Conservation (phyloP, 64 coral and sea anemone species). For the Montipora foliosa region DNA sequence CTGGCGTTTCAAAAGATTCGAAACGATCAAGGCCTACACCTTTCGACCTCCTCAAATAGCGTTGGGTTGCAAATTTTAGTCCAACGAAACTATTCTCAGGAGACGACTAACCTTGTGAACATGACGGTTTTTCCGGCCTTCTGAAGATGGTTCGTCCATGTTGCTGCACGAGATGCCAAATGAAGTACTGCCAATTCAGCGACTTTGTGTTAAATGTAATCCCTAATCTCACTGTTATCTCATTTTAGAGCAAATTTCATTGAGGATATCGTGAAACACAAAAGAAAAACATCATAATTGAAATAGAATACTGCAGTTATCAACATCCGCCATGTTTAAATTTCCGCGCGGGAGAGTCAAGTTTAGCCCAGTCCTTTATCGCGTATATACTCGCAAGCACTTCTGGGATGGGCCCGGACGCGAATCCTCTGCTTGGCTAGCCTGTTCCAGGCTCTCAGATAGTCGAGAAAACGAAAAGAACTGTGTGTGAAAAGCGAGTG, state of each 20-base stretch:
- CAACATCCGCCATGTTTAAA: conserved; percentile 42
- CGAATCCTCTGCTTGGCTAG: too few relatives aligned
- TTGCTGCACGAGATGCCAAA: not conserved
- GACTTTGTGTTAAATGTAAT: not conserved
- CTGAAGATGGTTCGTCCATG: conserved; percentile 26
- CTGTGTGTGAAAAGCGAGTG: too few relatives aligned
- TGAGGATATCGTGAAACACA: not conserved
- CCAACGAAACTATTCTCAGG: not conserved
- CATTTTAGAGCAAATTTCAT: not conserved
- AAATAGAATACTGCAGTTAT: not conserved
- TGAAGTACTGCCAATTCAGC: not conserved
- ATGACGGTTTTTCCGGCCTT: not conserved
- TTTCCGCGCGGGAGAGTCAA: conserved; percentile 4
- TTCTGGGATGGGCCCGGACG: too few relatives aligned
- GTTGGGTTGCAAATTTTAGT: not conserved
- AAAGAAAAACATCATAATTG: not conserved
- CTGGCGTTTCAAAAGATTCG: not conserved
- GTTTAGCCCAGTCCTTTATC: not conserved
- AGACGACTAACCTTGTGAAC: conserved; percentile 26
- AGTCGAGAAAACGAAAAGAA: too few relatives aligned
- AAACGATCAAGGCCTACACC: not conserved
- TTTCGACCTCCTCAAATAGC: not conserved
- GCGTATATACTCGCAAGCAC: too few relatives aligned
- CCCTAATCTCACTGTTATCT: not conserved
- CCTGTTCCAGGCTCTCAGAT: too few relatives aligned